Conservation (phyloP, 2,797 vertebrate species). For the Aselliscus stoliczkanus region DNA sequence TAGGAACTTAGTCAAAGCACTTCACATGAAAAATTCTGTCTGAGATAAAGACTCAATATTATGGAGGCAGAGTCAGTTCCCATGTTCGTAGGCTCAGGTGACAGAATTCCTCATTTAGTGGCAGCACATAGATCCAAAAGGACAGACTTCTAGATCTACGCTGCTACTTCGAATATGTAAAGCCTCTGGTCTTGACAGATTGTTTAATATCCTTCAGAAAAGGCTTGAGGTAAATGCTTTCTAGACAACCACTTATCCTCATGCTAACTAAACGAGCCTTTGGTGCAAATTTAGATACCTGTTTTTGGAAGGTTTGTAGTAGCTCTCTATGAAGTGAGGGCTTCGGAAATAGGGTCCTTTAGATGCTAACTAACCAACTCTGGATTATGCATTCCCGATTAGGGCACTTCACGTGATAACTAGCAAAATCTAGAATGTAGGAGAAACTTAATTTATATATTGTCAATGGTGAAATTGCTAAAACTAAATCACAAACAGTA, state of each 20-base stretch:
- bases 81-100: background rate
- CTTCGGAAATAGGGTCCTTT: background rate
- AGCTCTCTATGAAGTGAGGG: background rate
- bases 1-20: background rate
- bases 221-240: background rate
- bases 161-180: background rate
- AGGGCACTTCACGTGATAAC: background rate
- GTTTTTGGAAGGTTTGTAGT: background rate
- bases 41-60: background rate
- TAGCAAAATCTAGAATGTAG: background rate
- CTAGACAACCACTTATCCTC: background rate
- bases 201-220: background rate
- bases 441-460: background rate
- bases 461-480: background rate
- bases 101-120: slow-evolving; percentile 3
- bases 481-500: background rate
- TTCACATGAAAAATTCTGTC: background rate
- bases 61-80: background rate
- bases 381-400: background rate
- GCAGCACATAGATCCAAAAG: background rate
- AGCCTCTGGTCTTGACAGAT: background rate
- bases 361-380: background rate
- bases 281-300: background rate
- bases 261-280: background rate
- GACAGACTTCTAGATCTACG: background rate